phyloP scores from a whole-genome alignment of 2,113 vertebrate genomes.

The Amia ocellicauda region DNA sequence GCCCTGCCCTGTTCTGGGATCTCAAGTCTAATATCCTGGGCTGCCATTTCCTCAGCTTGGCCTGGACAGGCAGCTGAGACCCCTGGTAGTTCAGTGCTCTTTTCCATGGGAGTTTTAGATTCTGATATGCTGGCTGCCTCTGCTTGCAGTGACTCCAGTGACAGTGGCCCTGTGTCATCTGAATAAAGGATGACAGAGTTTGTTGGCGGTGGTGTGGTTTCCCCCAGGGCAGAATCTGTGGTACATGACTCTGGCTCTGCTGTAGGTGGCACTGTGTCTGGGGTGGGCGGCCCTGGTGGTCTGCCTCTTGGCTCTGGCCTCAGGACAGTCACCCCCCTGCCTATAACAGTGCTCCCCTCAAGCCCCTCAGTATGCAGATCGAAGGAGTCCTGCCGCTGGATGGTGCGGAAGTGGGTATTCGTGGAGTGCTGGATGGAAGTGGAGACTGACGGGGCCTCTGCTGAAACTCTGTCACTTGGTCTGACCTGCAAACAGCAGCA shows the following conservation, averaged over 20 bases:
- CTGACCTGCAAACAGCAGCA: conserved; percentile 40
- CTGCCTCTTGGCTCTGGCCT: conserved; percentile 50
- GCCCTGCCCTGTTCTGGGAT: conserved; percentile 10
- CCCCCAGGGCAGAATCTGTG: conserved; percentile 24
- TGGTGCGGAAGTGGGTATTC: conserved; percentile 59
- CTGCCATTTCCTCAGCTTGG: background rate
- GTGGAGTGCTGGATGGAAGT: conserved; percentile 18
- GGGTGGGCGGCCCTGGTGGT: conserved; percentile 31
- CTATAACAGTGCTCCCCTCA: conserved; percentile 27
- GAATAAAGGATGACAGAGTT: background rate
- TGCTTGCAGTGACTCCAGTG: conserved; percentile 5
- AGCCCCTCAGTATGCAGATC: conserved; percentile 41
- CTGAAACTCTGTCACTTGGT: conserved; percentile 34
- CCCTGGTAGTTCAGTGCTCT: background rate
- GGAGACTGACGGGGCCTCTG: conserved; percentile 29
- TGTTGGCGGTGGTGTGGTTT: conserved; percentile 21
- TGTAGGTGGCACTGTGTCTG: background rate
- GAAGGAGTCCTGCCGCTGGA: conserved; percentile 62
- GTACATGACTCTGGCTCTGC: conserved; percentile 8
- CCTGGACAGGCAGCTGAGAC: background rate
- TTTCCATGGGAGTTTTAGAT: background rate
- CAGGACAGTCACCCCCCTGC: conserved; percentile 49
- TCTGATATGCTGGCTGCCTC: background rate
- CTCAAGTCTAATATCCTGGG: conserved; percentile 5
- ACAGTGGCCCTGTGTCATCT: background rate